A percentile compares a stretch with the other conserved stretches of the same genome.
Conservation (phyloP, 2,113 vertebrate species). For the Myrmophylax atrothorax region DNA sequence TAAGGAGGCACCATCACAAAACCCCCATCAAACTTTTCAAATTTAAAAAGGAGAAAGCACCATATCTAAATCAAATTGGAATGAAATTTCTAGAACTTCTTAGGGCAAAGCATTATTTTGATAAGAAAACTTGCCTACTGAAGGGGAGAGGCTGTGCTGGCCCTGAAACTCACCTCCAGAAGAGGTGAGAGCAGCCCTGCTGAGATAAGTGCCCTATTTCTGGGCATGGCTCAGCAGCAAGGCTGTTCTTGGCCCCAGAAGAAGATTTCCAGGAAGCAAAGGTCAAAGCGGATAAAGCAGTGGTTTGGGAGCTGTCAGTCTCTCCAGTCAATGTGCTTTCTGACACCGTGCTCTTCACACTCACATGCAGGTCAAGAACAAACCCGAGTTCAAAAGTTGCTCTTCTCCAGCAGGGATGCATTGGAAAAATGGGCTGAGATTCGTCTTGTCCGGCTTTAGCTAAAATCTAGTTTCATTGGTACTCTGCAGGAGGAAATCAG, state of each 20-base stretch:
- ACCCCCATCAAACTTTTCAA: background rate
- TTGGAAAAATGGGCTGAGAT: background rate
- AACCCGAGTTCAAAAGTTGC: background rate
- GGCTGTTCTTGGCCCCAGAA: background rate
- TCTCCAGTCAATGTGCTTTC: background rate
- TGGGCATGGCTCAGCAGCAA: background rate
- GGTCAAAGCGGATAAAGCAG: conserved; percentile 6
- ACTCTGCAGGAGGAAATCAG: background rate
- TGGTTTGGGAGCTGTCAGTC: background rate
- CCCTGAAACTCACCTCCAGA: background rate
- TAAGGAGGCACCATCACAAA: background rate
- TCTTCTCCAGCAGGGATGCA: background rate
- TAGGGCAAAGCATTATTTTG: background rate
- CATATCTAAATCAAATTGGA: background rate
- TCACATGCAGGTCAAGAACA: background rate
- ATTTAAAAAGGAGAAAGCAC: background rate
- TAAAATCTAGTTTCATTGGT: background rate
- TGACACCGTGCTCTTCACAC: background rate
- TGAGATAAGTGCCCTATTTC: conserved; percentile 45
- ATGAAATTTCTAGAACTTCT: background rate
- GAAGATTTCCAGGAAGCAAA: background rate
- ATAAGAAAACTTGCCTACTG: background rate
- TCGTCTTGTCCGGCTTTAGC: background rate
- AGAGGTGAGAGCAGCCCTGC: background rate
- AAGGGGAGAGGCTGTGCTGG: background rate